Base-by-base conservation (phyloP, 2,113 vertebrate species). In the Corythornis madagascariensis region DNA sequence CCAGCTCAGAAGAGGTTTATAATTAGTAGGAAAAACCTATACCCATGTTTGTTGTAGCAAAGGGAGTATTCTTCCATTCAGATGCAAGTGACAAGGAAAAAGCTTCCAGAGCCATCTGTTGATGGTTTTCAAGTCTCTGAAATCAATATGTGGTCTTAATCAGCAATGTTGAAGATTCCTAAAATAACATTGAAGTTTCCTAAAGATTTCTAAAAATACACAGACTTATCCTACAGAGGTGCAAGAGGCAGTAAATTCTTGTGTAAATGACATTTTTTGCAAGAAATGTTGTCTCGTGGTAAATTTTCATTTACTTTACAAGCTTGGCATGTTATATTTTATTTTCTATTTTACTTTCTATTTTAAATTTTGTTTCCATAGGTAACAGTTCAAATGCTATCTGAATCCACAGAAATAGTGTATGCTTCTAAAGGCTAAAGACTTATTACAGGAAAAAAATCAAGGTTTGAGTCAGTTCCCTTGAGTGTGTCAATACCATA, bases 11-110 rank as follows among this genome's bases (percentile, higher is more conserved):
- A 61, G 22, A 65, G 21, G 13, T 72, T 90, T 65, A 40, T 77
- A 79, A 86, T 92, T 15, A 47, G 16, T 20, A 53, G 33, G 21
- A 59, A 76, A 71, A 55, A 24, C 31, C 55, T 66, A 8, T 13
- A 48, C 7, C 11, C 8, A 2, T 0, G 0, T 48, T 59, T 82
- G 4, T 33, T 66, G 0, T 65, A 21, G 43, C 65, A 56, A 70
- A 65, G 20, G 26, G 18, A 50, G 5, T 18, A 6, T 65, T 85
- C 18, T 64, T 88, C 33, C 57, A 21, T 53, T 90, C 50, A 56
- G 28, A 12, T 88, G 16, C 14, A 86, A 53, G 16, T 55, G 21
- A 35, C 13, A 53, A 73, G 10, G 15, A 72, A 55, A 93, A 83
- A 65, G 79, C 48, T 72, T 76, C 13, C n/a, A 56, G 21, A 59